phyloP scores from a whole-genome alignment of 2,888 invertebrate genomes.

The Scrobipalpa costella region DNA sequence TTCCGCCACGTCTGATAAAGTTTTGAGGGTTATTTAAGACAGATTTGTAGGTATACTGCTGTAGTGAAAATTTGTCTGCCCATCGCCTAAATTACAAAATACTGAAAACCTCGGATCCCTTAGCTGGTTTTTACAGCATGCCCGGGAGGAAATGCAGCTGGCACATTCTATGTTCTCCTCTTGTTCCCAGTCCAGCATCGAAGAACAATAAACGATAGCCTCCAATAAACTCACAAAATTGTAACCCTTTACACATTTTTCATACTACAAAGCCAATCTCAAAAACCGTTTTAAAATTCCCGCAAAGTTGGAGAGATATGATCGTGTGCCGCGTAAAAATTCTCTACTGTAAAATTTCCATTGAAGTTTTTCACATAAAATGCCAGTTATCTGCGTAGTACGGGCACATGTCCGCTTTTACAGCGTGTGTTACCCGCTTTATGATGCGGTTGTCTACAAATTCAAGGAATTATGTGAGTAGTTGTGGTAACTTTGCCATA shows the following conservation, averaged over 20 bases:
- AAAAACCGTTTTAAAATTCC: constrained; percentile 16
- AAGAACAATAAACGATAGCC: too few species aligned
- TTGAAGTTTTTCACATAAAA: constrained; percentile 23
- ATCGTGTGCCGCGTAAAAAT: constrained; percentile 17
- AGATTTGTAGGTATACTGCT: too few species aligned
- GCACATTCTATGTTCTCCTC: too few species aligned
- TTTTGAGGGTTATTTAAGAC: too few species aligned
- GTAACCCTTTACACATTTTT: constrained; percentile 6
- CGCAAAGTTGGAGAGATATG: constrained; percentile 17
- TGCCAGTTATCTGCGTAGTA: constrained; percentile 12
- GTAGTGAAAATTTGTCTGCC: too few species aligned
- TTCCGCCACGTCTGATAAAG: too few species aligned
- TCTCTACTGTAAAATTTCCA: constrained; percentile 21
- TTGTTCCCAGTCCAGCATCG: too few species aligned
- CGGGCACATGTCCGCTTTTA: constrained; percentile 12
- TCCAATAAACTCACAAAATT: background rate
- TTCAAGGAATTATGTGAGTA: constrained; percentile 13
- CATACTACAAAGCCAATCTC: constrained; percentile 2
- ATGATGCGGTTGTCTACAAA: constrained; percentile 13
- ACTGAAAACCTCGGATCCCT: too few species aligned
- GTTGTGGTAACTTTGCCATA: background rate
- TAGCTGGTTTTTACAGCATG: too few species aligned
- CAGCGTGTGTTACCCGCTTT: constrained; percentile 11
- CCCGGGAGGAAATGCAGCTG: too few species aligned
- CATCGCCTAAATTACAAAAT: too few species aligned